Evolutionary conservation across 2,888 invertebrate genomes (phyloP).

Genomic region (Digitonthophagus gazella): DNA sequence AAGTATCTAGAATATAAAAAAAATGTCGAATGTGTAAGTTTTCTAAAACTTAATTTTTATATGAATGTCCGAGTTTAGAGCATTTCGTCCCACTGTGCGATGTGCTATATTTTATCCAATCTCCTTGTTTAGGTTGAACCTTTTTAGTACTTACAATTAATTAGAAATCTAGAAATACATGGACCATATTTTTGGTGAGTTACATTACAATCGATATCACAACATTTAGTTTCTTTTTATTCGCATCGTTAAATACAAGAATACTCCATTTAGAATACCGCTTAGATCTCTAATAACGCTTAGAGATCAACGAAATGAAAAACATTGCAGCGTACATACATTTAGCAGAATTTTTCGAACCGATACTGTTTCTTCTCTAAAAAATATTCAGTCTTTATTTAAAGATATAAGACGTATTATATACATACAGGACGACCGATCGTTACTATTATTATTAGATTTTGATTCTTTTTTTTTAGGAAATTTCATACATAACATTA

Average conservation of each 20-base stretch:
- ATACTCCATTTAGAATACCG: slow-evolving; percentile 47
- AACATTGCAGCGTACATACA: slow-evolving; percentile 14
- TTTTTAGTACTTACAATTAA: neutral
- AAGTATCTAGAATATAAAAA: too few species aligned
- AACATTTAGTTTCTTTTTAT: slow-evolving; percentile 38
- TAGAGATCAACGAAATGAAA: slow-evolving; percentile 28
- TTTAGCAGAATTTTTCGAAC: neutral
- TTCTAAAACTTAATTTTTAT: too few species aligned
- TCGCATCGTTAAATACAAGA: slow-evolving; percentile 33
- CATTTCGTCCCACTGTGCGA: too few species aligned
- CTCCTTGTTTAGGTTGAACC: neutral
- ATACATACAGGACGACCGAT: neutral
- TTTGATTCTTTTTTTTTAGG: neutral
- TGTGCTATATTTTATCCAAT: neutral
- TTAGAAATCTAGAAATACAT: neutral
- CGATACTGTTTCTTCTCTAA: neutral
- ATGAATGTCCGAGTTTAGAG: too few species aligned
- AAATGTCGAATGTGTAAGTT: too few species aligned
- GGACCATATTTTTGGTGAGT: slow-evolving; percentile 28
- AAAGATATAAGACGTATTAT: neutral
- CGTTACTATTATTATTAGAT: neutral
- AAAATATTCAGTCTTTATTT: neutral
- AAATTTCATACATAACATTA: neutral
- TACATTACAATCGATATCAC: slow-evolving; percentile 36
- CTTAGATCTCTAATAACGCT: slow-evolving; percentile 36